phyloP scores from a whole-genome alignment of 53 echinoderm and acorn worm genomes.

The Mesocentrotus franciscanus region DNA sequence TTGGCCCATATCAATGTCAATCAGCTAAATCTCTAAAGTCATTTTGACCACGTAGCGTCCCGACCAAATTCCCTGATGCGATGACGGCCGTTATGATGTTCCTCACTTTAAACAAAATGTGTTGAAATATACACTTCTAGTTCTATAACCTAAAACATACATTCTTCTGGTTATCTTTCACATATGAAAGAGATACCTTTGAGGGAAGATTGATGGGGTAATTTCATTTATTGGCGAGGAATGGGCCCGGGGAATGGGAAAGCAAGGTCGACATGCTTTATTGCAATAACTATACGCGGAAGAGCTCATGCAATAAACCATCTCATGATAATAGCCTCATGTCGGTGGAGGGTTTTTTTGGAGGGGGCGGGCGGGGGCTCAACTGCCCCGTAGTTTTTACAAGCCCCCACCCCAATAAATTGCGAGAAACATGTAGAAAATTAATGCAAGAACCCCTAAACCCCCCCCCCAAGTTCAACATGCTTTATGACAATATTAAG shows the following conservation, averaged over 20 bases:
- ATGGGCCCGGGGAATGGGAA: neutral
- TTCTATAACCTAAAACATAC: neutral
- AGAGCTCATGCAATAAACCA: neutral
- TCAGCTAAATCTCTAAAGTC: neutral
- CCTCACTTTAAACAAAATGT: neutral
- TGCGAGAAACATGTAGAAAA: too few relatives aligned
- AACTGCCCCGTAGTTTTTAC: too few relatives aligned
- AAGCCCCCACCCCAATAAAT: too few relatives aligned
- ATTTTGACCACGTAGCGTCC: neutral
- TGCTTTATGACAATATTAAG: too few relatives aligned
- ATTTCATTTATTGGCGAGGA: neutral
- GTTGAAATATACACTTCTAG: neutral
- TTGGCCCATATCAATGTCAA: too few relatives aligned
- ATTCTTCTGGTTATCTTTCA: neutral
- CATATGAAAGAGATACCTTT: neutral
- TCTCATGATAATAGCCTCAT: neutral
- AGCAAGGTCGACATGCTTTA: neutral
- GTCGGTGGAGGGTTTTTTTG: too few relatives aligned
- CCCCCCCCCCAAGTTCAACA: too few relatives aligned
- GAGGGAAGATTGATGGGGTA: neutral
- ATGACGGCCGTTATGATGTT: neutral
- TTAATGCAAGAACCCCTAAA: too few relatives aligned
- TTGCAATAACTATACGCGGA: neutral
- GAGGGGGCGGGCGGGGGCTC: too few relatives aligned
- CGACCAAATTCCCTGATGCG: neutral